Percentiles rank a stretch among this genome's conserved stretches.
phyloP scores from a whole-genome alignment of 1,140 invertebrate species.

The Pseudobourletiella spinata region DNA sequence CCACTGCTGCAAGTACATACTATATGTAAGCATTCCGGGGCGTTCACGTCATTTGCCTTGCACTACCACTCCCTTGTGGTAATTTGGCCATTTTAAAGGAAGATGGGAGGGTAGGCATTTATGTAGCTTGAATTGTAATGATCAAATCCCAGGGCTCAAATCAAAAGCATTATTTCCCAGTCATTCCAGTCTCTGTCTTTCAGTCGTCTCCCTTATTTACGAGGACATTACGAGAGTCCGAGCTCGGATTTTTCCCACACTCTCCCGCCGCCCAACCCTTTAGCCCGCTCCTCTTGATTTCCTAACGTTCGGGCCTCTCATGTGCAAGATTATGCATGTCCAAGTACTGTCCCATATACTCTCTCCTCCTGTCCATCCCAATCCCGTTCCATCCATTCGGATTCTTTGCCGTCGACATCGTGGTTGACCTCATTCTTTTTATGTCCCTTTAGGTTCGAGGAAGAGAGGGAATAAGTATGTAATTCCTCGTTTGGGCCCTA shows the following conservation, averaged over 20 bases:
- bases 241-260: not conserved
- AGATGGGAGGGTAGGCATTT: not conserved
- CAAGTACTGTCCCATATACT: not conserved
- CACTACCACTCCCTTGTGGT: not conserved
- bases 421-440: not conserved
- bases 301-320: too few relatives aligned
- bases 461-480: too few relatives aligned
- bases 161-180: not conserved
- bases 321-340: not conserved
- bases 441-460: not conserved
- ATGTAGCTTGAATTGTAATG: not conserved
- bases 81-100: slow-evolving; percentile 2
- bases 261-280: not conserved
- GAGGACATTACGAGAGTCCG: not conserved
- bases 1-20: too few relatives aligned
- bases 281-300: too few relatives aligned
- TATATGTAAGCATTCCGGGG: too few relatives aligned
- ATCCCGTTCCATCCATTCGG: too few relatives aligned
- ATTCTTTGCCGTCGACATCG: too few relatives aligned
- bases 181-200: not conserved
- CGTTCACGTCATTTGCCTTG: not conserved
- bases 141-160: slow-evolving; percentile 3
- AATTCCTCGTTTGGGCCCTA: too few relatives aligned
- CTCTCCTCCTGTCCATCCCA: not conserved
- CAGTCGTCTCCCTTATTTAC: not conserved